Base-by-base conservation (phyloP, 2,113 vertebrate genomes). In the Noctilio leporinus region DNA sequence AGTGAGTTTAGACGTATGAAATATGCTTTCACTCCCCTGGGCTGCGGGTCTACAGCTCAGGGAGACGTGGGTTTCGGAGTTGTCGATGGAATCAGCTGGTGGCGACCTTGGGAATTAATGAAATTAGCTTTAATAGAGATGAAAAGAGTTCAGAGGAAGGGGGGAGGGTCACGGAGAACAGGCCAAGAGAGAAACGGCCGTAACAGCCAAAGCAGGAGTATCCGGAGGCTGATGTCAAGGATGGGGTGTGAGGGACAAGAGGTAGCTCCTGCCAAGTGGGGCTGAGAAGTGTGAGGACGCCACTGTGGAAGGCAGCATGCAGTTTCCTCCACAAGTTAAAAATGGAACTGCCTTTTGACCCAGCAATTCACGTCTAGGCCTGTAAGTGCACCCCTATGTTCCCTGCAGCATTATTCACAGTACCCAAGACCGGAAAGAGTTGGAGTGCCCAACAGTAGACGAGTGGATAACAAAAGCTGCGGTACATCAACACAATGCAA, bases 161-260 rank as follows among this genome's bases (percentile, higher is more conserved):
- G 14, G 9, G 77, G 14, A 45, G 7, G 16, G 24, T 35, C 51
- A 45, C 22, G 70, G 87, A 30, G 53, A 76, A 62, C 2, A 69
- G 53, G 14, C 16, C 19, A 49, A 20, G 0, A 80, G 3, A 65
- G 49, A 51, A 75, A 69, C 0, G 57, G 64, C 30, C 24, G 8
- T 24, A 85, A 55, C 17, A 59, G 35, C n/a, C 84, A 80, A 57
- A 47, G 33, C 45, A 15, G 33, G 55, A 57, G 7, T 14, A 57
- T 3, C 43, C 1, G 91, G 45, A 59, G 22, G 15, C 30, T 1
- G 4, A 1, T 0, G 3, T 14, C 5, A 10, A 80, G 75, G 70
- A 15, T 2, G 9, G 3, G 12, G 26, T 49, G 49, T 5, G 26
- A 35, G 77, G 93, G 28, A 40, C 4, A 9, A 6, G 26, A 53